Evolutionary conservation across 2,888 invertebrate genomes (phyloP), one percentile per base, ranked within the genome.

Genomic region (Nephrotoma flavescens): DNA sequence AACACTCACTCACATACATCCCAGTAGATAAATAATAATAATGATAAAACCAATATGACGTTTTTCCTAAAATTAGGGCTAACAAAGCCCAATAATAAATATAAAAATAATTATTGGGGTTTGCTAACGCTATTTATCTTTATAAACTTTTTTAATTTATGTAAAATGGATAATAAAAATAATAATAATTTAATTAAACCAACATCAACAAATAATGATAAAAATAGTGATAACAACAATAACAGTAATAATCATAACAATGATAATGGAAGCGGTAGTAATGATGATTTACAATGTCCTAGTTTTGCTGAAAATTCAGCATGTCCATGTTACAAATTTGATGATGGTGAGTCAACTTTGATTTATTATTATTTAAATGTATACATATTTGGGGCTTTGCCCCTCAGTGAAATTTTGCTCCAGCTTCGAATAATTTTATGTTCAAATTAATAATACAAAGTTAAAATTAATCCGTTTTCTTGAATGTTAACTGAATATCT

Each of bases 261-360:
- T 83, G 83, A 83, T 41, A 83, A n/a, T 9, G 83, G 83, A 83
- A 83, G 83, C 9, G 83, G 83, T 6, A 83, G 15, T 31, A 41
- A 87, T 87, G 88, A 86, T 71, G 88, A 92, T 90, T 92, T 92
- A 90, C 92, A 95, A 90, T 96, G 96, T 91, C 96, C 96, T 87
- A 95, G 94, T 90, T 93, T 95, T 89, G 94, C 95, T 89, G 94
- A 95, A 89, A 96, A 95, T 91, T 95, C 96, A 83, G 95, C 95
- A 89, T 98, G 97, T 91, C 96, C 97, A 6, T 98, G 97, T 92
- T 97, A 97, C 93, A 96, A 96, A 91, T 96, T 97, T 92, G 97
- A 97, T 92, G 97, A 97, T 92, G 97, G 94, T 94, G 91, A 90
- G 83, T 83, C n/a, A 83, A 41, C 41, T n/a, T 19, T 57, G 6